Conservation (phyloP, 2,888 invertebrate genomes). For the Xiphydria camelus region DNA sequence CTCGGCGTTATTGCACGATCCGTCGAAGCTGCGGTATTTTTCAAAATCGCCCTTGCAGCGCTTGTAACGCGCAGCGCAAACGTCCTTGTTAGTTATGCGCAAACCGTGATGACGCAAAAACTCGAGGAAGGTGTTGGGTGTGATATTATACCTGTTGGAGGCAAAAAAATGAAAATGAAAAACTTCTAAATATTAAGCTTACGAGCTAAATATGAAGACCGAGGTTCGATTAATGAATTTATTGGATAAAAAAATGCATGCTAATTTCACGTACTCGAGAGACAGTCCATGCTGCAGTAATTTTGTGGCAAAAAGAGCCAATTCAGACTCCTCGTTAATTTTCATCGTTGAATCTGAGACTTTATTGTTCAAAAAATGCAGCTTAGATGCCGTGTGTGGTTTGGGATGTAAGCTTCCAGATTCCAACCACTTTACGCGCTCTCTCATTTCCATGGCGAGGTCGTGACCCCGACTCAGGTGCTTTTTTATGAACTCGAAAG, state of each 20-base stretch:
- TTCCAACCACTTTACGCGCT: constrained; percentile 22
- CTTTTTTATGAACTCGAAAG: constrained; percentile 20
- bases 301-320: constrained; percentile 27
- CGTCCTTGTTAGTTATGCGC: constrained; percentile 39
- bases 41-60: constrained; percentile 18
- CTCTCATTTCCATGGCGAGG: constrained; percentile 26
- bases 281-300: constrained; percentile 25
- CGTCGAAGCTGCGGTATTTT: constrained; percentile 47
- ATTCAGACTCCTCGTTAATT: constrained; percentile 29
- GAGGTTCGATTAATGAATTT: no score
- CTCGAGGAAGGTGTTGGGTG: constrained; percentile 52
- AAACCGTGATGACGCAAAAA: constrained; percentile 53
- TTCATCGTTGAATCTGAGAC: constrained; percentile 14
- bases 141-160: constrained; percentile 29
- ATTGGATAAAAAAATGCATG: no score
- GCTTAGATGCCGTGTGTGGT: constrained; percentile 28
- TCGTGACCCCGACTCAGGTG: constrained; percentile 28
- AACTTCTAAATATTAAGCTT: background rate
- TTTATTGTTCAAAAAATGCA: constrained; percentile 25
- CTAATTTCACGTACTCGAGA: constrained; percentile 21
- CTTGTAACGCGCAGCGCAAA: constrained; percentile 23
- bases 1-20: constrained; percentile 50
- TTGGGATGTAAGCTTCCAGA: constrained; percentile 16
- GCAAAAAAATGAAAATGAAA: background rate
- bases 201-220: background rate